Percentiles rank a stretch among this genome's conserved stretches.
These are phyloP conservation scores for Drosophila grimshawi DNA, from an alignment of 1,140 invertebrate species.

Conservation along the genomic window DNA sequence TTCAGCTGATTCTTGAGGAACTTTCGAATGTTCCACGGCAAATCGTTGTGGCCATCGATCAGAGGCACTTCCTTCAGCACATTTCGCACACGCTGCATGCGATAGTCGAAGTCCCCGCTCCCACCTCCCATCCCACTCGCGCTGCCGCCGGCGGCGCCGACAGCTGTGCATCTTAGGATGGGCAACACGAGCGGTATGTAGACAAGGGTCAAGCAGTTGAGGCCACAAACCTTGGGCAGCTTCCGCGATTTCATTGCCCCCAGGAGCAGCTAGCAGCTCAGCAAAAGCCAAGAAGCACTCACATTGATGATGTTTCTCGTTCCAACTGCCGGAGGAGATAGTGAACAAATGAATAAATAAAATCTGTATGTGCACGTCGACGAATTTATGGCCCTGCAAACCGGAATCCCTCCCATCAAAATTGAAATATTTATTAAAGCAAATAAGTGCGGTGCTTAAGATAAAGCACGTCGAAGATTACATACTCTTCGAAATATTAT, in stretches of 20 bases:
- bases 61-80: constrained; percentile 86
- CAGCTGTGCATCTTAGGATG: constrained; percentile 71
- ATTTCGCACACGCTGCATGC: constrained; percentile 86
- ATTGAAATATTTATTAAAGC: neutral
- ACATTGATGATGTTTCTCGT: constrained; percentile 71
- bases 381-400: neutral
- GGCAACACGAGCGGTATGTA: constrained; percentile 79
- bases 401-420: no score
- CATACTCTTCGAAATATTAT: no score
- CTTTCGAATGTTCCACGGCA: constrained; percentile 93
- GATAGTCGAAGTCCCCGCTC: constrained; percentile 82
- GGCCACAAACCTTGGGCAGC: constrained; percentile 83
- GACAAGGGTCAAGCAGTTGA: constrained; percentile 79
- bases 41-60: constrained; percentile 91
- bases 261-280: constrained; percentile 67
- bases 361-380: neutral
- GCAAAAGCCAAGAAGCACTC: constrained; percentile 68
- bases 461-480: no score
- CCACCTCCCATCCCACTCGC: constrained; percentile 25
- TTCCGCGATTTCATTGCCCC: constrained; percentile 84
- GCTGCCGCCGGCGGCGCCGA: constrained; percentile 29
- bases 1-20: constrained; percentile 91
- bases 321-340: constrained; percentile 42
- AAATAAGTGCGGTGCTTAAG: no score
- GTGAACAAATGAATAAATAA: neutral